A percentile compares a stretch with the other conserved stretches of the same genome.
Evolutionary conservation across 1,140 invertebrate species (phyloP).

Genomic region (Lepidostoma basale): DNA sequence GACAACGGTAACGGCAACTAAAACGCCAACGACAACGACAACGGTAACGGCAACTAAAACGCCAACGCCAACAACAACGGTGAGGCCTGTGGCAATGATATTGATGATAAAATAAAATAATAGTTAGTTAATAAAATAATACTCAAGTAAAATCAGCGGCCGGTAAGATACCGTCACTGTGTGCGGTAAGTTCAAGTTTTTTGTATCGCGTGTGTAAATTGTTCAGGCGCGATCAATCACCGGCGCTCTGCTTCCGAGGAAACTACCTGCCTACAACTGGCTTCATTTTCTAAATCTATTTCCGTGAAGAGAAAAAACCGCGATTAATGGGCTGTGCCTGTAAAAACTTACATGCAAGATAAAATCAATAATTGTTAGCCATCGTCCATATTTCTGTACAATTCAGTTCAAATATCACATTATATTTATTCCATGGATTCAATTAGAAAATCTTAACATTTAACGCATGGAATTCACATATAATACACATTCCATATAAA

Average conservation of each 20-base stretch:
- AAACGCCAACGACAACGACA: too few relatives aligned
- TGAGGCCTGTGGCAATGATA: not conserved
- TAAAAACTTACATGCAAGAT: not conserved
- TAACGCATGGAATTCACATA: too few relatives aligned
- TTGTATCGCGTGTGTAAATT: not conserved
- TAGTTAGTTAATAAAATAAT: not conserved
- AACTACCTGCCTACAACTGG: not conserved
- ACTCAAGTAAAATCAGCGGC: not conserved
- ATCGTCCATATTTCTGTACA: not conserved
- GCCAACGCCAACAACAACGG: too few relatives aligned
- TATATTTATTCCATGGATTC: too few relatives aligned
- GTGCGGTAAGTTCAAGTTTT: not conserved
- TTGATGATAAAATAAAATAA: not conserved
- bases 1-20: too few relatives aligned
- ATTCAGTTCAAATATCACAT: not conserved
- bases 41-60: too few relatives aligned
- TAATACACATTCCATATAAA: too few relatives aligned
- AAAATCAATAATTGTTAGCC: not conserved
- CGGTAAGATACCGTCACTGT: not conserved
- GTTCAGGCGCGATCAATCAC: too few relatives aligned
- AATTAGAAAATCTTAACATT: too few relatives aligned
- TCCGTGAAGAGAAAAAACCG: not conserved
- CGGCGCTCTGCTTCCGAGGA: constrained; percentile 17
- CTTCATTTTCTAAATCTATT: constrained; percentile 14
- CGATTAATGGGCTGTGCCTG: not conserved